Evolutionary conservation across 2,888 invertebrate genomes (phyloP).

Genomic region (Cephus nigrinus): DNA sequence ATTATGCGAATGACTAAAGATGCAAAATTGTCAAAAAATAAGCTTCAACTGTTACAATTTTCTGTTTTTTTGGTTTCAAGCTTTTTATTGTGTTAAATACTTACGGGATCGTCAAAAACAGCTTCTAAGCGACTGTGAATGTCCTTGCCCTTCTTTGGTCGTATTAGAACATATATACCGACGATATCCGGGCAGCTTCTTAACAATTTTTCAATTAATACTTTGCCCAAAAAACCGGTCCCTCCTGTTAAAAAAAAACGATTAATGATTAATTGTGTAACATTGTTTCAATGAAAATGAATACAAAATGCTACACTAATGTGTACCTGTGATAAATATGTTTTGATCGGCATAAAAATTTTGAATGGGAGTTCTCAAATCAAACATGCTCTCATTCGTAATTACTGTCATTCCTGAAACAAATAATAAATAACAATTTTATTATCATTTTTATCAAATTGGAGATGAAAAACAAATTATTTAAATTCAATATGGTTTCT

Average conservation of each 20-base stretch:
- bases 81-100: conserved; percentile 42
- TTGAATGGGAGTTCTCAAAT: conserved; percentile 66
- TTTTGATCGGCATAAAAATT: conserved; percentile 72
- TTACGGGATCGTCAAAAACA: conserved; percentile 76
- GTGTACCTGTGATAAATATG: conserved; percentile 70
- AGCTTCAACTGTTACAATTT: background rate
- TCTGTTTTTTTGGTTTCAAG: background rate
- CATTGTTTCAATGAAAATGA: background rate
- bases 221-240: conserved; percentile 69
- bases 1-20: background rate
- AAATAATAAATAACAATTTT: background rate
- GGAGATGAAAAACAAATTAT: background rate
- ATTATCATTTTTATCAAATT: background rate
- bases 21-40: background rate
- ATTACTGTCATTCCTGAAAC: conserved; percentile 40
- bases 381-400: conserved; percentile 28
- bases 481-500: background rate
- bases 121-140: conserved; percentile 75
- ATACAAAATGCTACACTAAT: background rate
- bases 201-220: conserved; percentile 73
- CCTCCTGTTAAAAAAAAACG: conserved; percentile 43
- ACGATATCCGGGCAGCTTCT: conserved; percentile 70
- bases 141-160: conserved; percentile 74
- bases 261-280: background rate
- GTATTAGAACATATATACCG: conserved; percentile 70